Base-by-base conservation (phyloP, 2,888 invertebrate species). In the Mesochorus sp. region DNA sequence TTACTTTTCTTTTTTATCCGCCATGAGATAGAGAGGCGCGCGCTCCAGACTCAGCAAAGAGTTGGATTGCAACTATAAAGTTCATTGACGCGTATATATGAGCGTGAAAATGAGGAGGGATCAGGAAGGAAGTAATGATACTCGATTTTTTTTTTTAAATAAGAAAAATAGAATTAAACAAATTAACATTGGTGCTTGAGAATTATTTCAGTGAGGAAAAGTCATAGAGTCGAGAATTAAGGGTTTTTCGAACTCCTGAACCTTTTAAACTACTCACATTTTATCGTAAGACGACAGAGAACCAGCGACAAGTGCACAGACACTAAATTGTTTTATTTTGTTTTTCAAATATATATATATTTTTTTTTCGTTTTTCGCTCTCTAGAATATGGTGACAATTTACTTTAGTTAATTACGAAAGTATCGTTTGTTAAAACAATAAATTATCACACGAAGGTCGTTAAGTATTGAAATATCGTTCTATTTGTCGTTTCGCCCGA, bases 401-500 rank as follows among this genome's bases (percentile, higher is more conserved):
- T 17, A 10, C 19, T 12, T 8, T 21, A 8, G 34, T 68, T 68
- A 57, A 47, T 44, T 39, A 34, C 42, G 12, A 49, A 39, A 42
- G 39, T 26, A 12, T 24, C 17, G n/a, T 21, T 24, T 31, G 14
- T 19, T 42, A 6, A 42, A 10, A 44, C 26, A 42, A 66, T 64
- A 57, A n/a, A 64, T 73, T 64, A 57, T 73, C 39, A 73, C 49
- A 66, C 49, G 47, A 73, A 73, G 73, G 64, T 28, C 31, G 73
- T 37, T 57, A 37, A 62, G 31, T 55, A 62, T 24, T 59, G 34
- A 72, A 31, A 28, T 62, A 44, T 53, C 28, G 49, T 51, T 61
- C 19, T 49, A 24, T 61, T 51, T 44, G 49, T 19, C 28, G 70
- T 59, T 70, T 12, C 42, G 42, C 71, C 28, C 21, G 19, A 17